Evolutionary conservation across 2,113 vertebrate genomes (phyloP), one percentile per base, ranked within the genome.

Genomic region (Pimephales promelas): DNA sequence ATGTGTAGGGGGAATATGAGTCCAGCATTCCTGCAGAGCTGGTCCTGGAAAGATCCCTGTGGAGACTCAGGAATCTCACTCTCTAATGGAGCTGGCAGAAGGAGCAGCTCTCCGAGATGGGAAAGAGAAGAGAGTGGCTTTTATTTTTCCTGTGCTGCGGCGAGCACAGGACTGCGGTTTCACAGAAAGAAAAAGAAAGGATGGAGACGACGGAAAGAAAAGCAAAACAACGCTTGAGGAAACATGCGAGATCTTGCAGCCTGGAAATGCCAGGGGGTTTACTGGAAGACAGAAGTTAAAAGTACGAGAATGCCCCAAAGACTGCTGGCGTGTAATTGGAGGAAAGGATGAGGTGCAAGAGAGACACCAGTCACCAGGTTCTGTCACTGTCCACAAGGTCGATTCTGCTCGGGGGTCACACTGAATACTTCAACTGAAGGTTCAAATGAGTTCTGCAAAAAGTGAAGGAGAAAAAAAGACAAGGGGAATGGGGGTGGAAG

Each of bases 41-140:
- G 83, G 79, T 86, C 85, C 84, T 86, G 87, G 87, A 88, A 88
- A 86, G 70, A 90, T 84, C 84, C 85, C 87, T 86, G 86, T 77
- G 87, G 87, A 87, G 87, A 57, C 80, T 70, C 77, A 87, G 86
- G 86, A 88, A 87, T 88, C 82, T 86, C 52, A 28, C 83, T 89
- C 71, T 89, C 84, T 87, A 87, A 87, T 86, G 85, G 84, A 86
- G 82, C 82, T 88, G 84, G 84, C 83, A 83, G 83, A 87, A 61
- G 68, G 74, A 86, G 84, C 83, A 82, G 81, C 59, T 87, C 86
- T 89, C 62, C 83, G 87, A 64, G 83, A 87, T 87, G 83, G 83
- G 84, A 87, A 84, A 81, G 64, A 81, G 47, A 59, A 86, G 82
- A 85, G 59, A 73, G 75, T 31, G 71, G 77, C 64, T 72, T 81